Base-by-base conservation (phyloP, 92 coral and sea anemone genomes). In the Porites rus region DNA sequence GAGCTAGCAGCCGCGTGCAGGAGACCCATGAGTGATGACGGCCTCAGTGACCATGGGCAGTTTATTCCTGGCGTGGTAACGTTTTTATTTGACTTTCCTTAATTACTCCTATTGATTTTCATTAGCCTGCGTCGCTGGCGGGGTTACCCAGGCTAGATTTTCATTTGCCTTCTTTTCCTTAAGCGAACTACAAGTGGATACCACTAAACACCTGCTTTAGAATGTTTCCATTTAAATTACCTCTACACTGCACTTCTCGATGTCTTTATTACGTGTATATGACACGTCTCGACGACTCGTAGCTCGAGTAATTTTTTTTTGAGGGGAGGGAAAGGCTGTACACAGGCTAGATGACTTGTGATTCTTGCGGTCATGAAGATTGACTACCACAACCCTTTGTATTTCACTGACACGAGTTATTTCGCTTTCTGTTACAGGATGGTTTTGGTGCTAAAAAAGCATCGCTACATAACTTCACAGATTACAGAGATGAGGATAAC, bases 21-120 rank as follows among this genome's bases (percentile, higher is more conserved):
- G 68, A 78, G 99, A 56, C 99, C 96, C 76, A 90, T 97, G 88
- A 97, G 95, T 65, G 99, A 97, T 16, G 99, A 95, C 74, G 99
- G 95, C 5, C 51, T 97, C 59, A 91, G 92, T 61, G 94, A 95
- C 16, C 79, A 87, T 50, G 94, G 93, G 2, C 89, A 74, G 51
- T 87, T 69, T 38, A 80, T 68, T 74, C 83, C 81, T 54, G 52
- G 85, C 89, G 83, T 79, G 87, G 83, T 75, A 63, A 62, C 56
- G 67, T 31, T 6, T 24, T 14, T 56, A 78, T 77, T 76, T 66
- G 20, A 5, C 31, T 62, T n/a, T 46, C n/a, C 69, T 24, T 20
- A 10, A 24, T n/a, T 28, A 51, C 8, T 18, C 10, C 43, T 68
- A 56, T 8, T 17, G 6, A 9, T 75, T 20, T 52, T 59, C 17